These are phyloP conservation scores for Camponotus pennsylvanicus DNA, from an alignment of 1,140 invertebrate species.

Conservation along the genomic window DNA sequence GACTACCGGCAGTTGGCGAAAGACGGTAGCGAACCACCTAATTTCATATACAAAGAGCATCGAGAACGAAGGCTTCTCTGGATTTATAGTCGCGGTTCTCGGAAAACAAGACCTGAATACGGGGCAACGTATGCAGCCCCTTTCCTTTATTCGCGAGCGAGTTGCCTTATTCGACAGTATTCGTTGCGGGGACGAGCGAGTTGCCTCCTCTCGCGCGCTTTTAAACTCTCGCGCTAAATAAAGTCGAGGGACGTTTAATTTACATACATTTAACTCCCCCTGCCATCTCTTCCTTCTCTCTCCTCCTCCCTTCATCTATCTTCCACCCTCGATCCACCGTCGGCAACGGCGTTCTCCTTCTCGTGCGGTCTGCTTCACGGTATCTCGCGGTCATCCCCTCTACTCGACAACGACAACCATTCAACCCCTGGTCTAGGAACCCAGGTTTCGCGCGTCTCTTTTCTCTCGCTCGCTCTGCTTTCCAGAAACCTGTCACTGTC, in stretches of 20 bases:
- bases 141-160: conserved; percentile 38
- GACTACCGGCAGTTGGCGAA: neutral
- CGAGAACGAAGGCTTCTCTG: conserved; percentile 15
- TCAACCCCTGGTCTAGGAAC: conserved; percentile 62
- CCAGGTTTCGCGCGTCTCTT: conserved; percentile 33
- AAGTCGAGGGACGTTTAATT: conserved; percentile 79
- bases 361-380: conserved; percentile 56
- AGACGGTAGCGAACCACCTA: conserved; percentile 4
- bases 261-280: conserved; percentile 74
- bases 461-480: conserved; percentile 7
- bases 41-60: conserved; percentile 58
- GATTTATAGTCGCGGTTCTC: conserved; percentile 24
- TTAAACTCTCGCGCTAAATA: conserved; percentile 78
- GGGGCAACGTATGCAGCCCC: neutral
- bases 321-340: neutral
- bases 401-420: conserved; percentile 61
- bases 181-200: conserved; percentile 41
- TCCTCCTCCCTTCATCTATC: neutral
- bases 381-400: conserved; percentile 62
- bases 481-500: neutral
- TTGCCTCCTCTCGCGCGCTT: conserved; percentile 63
- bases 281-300: neutral
- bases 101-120: conserved; percentile 17
- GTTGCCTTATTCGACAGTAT: conserved; percentile 66
- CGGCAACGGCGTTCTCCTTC: conserved; percentile 27